These are phyloP conservation scores for Panthera leo DNA, from an alignment of 2,113 vertebrate genomes.

Conservation along the genomic window DNA sequence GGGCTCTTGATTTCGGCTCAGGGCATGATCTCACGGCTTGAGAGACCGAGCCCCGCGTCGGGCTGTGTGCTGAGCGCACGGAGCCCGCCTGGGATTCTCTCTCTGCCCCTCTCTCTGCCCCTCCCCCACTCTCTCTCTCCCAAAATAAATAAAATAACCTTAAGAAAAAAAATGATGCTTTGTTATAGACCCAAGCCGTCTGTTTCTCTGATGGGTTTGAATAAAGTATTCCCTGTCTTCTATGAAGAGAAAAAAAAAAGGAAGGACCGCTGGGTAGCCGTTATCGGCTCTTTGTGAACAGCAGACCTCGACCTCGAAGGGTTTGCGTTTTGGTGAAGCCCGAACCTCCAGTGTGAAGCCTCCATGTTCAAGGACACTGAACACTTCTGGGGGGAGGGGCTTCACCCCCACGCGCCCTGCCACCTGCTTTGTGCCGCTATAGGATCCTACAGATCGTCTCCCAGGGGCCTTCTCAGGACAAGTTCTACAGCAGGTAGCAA, in stretches of 20 bases:
- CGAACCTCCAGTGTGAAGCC: neutral
- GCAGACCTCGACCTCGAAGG: neutral
- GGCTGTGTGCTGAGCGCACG: no score
- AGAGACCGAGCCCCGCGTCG: no score
- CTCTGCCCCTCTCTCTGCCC: no score
- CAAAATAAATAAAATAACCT: no score
- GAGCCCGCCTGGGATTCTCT: no score
- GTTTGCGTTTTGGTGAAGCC: neutral
- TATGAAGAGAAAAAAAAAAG: neutral
- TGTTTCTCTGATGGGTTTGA: neutral
- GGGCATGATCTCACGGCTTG: no score
- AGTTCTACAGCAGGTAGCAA: no score
- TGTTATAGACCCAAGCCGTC: neutral
- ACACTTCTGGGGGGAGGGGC: neutral
- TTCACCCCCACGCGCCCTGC: rapidly evolving
- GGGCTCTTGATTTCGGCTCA: no score
- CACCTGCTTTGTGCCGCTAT: neutral
- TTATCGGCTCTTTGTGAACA: neutral
- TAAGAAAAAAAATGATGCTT: neutral
- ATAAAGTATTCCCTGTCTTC: neutral
- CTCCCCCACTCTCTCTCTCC: no score
- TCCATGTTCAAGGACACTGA: neutral
- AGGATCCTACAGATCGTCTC: neutral
- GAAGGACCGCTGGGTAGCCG: neutral
- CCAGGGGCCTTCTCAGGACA: neutral